phyloP scores from a whole-genome alignment of 2,797 vertebrate species.

The Remorina albescens region DNA sequence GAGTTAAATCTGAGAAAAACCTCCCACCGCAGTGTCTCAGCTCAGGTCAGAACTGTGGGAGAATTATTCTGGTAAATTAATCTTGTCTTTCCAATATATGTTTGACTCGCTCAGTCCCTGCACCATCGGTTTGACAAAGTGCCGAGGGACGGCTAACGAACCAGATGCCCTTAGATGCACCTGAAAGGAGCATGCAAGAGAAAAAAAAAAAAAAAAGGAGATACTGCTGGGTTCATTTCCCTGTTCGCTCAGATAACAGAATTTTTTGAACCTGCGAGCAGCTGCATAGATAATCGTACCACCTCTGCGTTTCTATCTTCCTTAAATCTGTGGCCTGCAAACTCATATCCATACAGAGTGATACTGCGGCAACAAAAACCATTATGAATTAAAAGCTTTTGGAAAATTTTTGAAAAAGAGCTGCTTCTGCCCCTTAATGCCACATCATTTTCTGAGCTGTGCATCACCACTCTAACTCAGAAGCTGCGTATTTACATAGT shows the following conservation, averaged over 20 bases:
- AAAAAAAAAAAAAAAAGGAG: constrained; percentile 46
- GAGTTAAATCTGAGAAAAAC: constrained; percentile 27
- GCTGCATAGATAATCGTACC: constrained; percentile 61
- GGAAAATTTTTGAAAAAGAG: constrained; percentile 23
- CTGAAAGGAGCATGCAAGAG: constrained; percentile 41
- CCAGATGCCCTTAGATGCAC: constrained; percentile 49
- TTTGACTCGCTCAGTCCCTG: constrained; percentile 56
- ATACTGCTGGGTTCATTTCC: constrained; percentile 59
- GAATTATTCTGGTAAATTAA: constrained; percentile 71
- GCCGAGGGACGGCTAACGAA: constrained; percentile 64
- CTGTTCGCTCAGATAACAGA: constrained; percentile 70
- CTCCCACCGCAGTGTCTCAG: constrained; percentile 33
- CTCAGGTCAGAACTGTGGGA: constrained; percentile 49
- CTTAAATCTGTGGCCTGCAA: constrained; percentile 58
- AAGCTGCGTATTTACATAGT: background rate
- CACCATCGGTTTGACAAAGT: constrained; percentile 64
- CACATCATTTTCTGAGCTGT: constrained; percentile 7
- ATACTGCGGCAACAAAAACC: constrained; percentile 3
- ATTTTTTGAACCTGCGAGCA: constrained; percentile 58
- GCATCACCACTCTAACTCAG: background rate
- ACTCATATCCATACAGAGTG: constrained; percentile 40
- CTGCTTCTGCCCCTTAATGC: background rate
- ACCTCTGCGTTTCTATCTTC: constrained; percentile 61
- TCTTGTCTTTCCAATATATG: constrained; percentile 65
- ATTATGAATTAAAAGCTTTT: constrained; percentile 39